These are phyloP conservation scores for Otolemur garnettii DNA, from an alignment of 2,113 vertebrate species.

Conservation along the genomic window DNA sequence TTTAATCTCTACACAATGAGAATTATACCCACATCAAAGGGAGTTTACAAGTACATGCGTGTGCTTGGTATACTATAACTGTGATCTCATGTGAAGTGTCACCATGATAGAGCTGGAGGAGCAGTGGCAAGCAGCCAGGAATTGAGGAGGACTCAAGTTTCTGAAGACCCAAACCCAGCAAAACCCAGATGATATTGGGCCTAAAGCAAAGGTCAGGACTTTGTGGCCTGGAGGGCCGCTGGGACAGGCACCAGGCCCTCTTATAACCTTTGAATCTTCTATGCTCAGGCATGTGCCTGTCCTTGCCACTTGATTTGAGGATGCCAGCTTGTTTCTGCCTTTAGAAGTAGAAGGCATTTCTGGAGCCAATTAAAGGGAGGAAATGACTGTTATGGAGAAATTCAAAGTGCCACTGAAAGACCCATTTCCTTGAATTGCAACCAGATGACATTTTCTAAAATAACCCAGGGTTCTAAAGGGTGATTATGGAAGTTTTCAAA, in stretches of 20 bases:
- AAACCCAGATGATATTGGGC: not conserved
- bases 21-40: not conserved
- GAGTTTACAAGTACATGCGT: not conserved
- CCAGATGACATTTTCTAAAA: not conserved
- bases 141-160: not conserved
- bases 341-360: not conserved
- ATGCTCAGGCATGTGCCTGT: not conserved
- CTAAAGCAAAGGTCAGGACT: not conserved
- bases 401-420: not conserved
- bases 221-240: not conserved
- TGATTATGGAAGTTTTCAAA: not conserved
- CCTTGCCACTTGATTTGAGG: not conserved
- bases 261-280: not conserved
- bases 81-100: not conserved
- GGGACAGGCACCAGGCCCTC: not conserved
- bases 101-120: not conserved
- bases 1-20: conserved; percentile 18
- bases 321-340: not conserved
- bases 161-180: not conserved
- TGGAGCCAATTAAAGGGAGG: not conserved
- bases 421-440: not conserved
- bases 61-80: not conserved
- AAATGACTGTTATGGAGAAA: not conserved
- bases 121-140: not conserved
- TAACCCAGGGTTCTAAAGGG: not conserved